A percentile compares a stretch with the other conserved stretches of the same genome.
phyloP scores from a whole-genome alignment of 2,797 vertebrate species.

The Dermochelys coriacea region DNA sequence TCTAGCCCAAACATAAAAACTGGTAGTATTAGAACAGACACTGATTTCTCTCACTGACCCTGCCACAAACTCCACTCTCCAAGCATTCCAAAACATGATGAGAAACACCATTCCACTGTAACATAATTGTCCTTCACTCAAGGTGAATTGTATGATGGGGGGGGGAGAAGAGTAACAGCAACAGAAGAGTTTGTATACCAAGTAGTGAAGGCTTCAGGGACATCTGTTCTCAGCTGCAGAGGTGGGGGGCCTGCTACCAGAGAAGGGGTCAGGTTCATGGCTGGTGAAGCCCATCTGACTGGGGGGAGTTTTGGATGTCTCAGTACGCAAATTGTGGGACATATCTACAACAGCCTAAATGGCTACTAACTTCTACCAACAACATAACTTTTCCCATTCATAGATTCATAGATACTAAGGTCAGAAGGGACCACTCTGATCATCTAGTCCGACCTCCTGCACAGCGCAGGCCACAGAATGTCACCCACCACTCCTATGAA shows the following conservation, averaged over 20 bases:
- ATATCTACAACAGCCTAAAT: background rate
- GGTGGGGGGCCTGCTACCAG: background rate
- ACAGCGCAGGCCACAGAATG: too few relatives aligned
- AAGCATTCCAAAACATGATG: background rate
- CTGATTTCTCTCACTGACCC: background rate
- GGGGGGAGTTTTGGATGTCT: background rate
- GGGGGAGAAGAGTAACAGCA: background rate
- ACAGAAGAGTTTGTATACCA: background rate
- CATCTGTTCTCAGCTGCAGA: background rate
- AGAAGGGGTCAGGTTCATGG: background rate
- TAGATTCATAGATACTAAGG: too few relatives aligned
- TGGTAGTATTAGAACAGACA: background rate
- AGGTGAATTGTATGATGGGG: background rate
- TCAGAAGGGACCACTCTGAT: too few relatives aligned
- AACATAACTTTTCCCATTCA: background rate
- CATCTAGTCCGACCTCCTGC: too few relatives aligned
- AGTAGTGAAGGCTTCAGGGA: background rate
- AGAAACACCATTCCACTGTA: background rate
- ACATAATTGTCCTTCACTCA: background rate
- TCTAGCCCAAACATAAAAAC: background rate
- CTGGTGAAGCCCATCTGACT: background rate
- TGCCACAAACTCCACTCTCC: background rate
- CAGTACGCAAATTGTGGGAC: background rate
- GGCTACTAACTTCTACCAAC: background rate
- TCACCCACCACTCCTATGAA: too few relatives aligned